phyloP scores from a whole-genome alignment of 1,140 invertebrate genomes.

The Diachasma alloeum region DNA sequence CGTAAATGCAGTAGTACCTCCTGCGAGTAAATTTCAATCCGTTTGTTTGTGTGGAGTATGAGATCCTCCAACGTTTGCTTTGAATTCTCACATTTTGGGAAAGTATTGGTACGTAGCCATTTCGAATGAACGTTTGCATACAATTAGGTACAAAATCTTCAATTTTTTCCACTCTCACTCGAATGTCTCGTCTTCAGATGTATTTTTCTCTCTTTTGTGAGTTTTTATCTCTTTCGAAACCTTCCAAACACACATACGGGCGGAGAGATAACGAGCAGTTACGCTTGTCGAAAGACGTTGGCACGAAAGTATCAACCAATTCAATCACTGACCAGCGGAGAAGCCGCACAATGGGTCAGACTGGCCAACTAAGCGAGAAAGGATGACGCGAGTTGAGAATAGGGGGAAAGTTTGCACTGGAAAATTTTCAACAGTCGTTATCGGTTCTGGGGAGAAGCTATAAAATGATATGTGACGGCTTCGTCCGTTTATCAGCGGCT shows the following conservation, averaged over 20 bases:
- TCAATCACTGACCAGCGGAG: not conserved
- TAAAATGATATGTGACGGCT: not conserved
- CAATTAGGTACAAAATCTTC: no score
- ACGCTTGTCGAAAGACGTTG: not conserved
- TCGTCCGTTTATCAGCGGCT: not conserved
- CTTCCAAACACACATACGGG: not conserved
- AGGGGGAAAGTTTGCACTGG: not conserved
- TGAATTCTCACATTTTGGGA: not conserved
- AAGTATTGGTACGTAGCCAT: not conserved
- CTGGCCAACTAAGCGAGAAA: not conserved
- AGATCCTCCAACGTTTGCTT: not conserved
- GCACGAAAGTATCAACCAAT: not conserved
- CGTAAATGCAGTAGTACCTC: not conserved
- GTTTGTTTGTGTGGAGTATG: not conserved
- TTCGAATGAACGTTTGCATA: no score
- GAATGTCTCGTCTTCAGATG: not conserved
- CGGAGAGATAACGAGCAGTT: not conserved
- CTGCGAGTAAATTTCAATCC: not conserved
- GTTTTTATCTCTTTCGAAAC: not conserved
- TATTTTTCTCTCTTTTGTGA: not conserved
- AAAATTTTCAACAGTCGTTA: constrained; percentile 1
- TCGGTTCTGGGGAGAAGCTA: not conserved
- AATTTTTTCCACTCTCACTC: no score
- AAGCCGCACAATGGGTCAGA: not conserved
- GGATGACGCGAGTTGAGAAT: not conserved